Conservation (phyloP, 2,113 vertebrate genomes). For the Trinectes maculatus region DNA sequence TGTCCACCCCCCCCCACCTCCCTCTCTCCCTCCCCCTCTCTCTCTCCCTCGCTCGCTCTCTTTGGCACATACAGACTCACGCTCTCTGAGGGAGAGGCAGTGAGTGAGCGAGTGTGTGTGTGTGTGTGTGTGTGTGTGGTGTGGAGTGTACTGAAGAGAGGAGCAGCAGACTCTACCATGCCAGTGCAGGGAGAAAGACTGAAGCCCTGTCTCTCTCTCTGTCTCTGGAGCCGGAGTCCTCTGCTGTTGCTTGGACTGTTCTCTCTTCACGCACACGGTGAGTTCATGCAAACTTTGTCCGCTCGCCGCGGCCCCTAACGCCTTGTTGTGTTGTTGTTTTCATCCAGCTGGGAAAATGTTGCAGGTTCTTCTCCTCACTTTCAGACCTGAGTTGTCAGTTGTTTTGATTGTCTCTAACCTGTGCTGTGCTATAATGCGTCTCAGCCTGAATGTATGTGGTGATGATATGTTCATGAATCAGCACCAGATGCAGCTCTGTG, state of each 20-base stretch:
- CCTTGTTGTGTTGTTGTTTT: conserved; percentile 14
- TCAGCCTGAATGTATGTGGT: too few species aligned
- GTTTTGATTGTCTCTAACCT: too few species aligned
- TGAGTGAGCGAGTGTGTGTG: conserved; percentile 59
- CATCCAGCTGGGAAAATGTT: neutral
- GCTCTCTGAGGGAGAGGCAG: conserved; percentile 40
- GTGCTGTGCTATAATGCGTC: too few species aligned
- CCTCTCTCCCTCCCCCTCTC: conserved; percentile 9
- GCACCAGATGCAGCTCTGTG: too few species aligned
- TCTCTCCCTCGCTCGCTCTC: conserved; percentile 14
- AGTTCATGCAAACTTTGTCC: conserved; percentile 67
- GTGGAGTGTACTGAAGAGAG: conserved; percentile 58
- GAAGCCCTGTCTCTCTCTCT: conserved; percentile 63
- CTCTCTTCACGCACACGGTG: conserved; percentile 81
- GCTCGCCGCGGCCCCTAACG: neutral
- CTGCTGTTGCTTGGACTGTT: conserved; percentile 78
- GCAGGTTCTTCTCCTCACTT: too few species aligned
- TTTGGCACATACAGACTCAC: conserved; percentile 31
- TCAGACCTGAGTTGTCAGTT: too few species aligned
- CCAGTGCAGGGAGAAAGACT: conserved; percentile 70
- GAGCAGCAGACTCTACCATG: conserved; percentile 72
- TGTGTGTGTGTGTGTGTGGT: too few species aligned
- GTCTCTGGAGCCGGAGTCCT: conserved; percentile 70
- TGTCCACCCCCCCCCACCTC: conserved; percentile 24
- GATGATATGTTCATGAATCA: too few species aligned